phyloP scores from a whole-genome alignment of 1,140 invertebrate genomes.

The Colletes gigas region DNA sequence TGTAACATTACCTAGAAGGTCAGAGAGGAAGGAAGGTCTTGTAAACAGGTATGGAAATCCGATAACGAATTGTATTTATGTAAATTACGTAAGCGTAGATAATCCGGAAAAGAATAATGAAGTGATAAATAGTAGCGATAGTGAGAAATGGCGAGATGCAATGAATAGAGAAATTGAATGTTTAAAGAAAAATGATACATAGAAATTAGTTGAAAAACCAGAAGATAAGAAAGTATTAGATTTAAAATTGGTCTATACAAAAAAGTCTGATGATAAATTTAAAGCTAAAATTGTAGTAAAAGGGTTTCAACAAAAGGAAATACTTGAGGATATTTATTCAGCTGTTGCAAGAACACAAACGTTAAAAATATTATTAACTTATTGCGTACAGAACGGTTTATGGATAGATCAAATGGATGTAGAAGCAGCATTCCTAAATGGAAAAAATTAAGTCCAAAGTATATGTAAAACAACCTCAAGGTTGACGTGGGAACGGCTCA shows the following conservation, averaged over 20 bases:
- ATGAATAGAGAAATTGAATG: conserved; percentile 17
- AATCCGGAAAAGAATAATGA: conserved; percentile 27
- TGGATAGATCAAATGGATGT: conserved; percentile 31
- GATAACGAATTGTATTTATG: conserved; percentile 19
- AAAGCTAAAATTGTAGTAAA: conserved; percentile 1
- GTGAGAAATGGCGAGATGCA: background rate
- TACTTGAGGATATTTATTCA: conserved; percentile 24
- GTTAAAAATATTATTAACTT: too few species aligned
- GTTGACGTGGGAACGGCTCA: too few species aligned
- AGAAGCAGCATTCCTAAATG: conserved; percentile 12
- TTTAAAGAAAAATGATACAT: conserved; percentile 17
- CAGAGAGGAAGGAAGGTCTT: too few species aligned
- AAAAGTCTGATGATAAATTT: background rate
- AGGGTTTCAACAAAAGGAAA: conserved; percentile 46
- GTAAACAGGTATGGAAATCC: conserved; percentile 3
- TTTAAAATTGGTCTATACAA: conserved; percentile 23
- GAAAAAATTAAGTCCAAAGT: conserved; percentile 15
- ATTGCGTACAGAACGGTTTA: too few species aligned
- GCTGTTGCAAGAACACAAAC: conserved; percentile 23
- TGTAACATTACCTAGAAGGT: too few species aligned
- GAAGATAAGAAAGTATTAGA: conserved; percentile 8
- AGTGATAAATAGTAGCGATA: conserved; percentile 16
- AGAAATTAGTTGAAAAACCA: conserved; percentile 15
- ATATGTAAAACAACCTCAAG: conserved; percentile 23
- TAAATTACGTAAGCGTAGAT: conserved; percentile 11